phyloP scores from a whole-genome alignment of 2,113 vertebrate genomes.

The Poecile atricapillus region DNA sequence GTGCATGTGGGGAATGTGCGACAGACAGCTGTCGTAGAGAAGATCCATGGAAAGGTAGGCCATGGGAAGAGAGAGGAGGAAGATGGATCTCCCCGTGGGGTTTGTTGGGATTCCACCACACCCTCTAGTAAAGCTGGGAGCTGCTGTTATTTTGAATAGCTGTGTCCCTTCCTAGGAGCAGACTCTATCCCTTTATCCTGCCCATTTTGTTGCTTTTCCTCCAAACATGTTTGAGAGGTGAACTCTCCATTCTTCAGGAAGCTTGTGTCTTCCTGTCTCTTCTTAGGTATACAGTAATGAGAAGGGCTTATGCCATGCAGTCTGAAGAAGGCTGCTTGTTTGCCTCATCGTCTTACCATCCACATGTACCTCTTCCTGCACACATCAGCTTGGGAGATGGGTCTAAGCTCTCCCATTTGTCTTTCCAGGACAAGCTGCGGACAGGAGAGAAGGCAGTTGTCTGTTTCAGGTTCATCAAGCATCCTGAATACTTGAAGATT shows the following conservation, averaged over 20 bases:
- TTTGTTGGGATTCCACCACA: neutral
- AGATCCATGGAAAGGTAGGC: slow-evolving; percentile 92
- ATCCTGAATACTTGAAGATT: slow-evolving; percentile 96
- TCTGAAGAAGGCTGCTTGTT: neutral
- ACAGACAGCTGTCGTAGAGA: slow-evolving; percentile 92
- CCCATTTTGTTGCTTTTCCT: neutral
- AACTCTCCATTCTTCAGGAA: neutral
- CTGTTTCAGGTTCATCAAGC: slow-evolving; percentile 95
- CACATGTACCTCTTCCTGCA: neutral
- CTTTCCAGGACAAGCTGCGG: slow-evolving; percentile 88
- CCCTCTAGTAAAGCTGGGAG: neutral
- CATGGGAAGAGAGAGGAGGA: neutral
- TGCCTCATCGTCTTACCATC: neutral
- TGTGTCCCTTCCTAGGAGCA: neutral
- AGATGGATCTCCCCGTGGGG: neutral
- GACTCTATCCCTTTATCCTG: neutral
- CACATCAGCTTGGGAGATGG: neutral
- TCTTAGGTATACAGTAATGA: neutral
- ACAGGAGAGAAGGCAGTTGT: slow-evolving; percentile 97
- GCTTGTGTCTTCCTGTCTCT: neutral
- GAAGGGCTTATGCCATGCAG: neutral
- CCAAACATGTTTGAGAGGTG: neutral
- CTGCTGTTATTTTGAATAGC: neutral
- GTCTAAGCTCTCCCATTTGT: neutral
- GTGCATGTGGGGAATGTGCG: slow-evolving; percentile 95